Conservation (phyloP, 2,888 invertebrate genomes). For the Epistrophella euchroma region DNA sequence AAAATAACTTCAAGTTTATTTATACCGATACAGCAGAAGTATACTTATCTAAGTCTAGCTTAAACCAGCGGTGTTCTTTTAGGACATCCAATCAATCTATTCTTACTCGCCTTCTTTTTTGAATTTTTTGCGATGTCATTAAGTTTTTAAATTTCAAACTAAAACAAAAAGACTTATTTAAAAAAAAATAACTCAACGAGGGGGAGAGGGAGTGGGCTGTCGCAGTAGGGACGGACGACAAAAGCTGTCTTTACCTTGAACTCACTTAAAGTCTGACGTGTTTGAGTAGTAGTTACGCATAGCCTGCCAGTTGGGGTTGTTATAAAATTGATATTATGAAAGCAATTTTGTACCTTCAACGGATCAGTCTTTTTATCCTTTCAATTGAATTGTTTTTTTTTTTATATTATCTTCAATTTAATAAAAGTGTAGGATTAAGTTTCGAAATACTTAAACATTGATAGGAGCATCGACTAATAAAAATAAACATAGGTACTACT, state of each 20-base stretch:
- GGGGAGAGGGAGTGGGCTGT: neutral
- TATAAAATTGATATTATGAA: neutral
- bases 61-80: conserved; percentile 14
- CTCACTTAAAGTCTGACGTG: conserved; percentile 69
- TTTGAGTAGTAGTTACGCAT: conserved; percentile 23
- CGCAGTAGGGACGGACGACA: conserved; percentile 37
- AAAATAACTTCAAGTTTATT: conserved; percentile 64
- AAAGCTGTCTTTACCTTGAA: conserved; percentile 66
- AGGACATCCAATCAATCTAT: conserved; percentile 17
- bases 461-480: too few species aligned
- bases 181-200: neutral
- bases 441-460: too few species aligned
- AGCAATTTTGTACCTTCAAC: neutral
- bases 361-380: neutral
- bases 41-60: conserved; percentile 37
- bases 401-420: too few species aligned
- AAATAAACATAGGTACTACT: too few species aligned
- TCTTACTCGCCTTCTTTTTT: conserved; percentile 7
- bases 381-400: neutral
- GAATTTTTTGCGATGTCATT: conserved; percentile 31
- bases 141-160: conserved; percentile 63
- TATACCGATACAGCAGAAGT: conserved; percentile 5
- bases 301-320: neutral
- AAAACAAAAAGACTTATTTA: conserved; percentile 33
- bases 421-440: too few species aligned